These are phyloP conservation scores for Stegastes partitus DNA, from an alignment of 2,113 vertebrate species.

Conservation along the genomic window DNA sequence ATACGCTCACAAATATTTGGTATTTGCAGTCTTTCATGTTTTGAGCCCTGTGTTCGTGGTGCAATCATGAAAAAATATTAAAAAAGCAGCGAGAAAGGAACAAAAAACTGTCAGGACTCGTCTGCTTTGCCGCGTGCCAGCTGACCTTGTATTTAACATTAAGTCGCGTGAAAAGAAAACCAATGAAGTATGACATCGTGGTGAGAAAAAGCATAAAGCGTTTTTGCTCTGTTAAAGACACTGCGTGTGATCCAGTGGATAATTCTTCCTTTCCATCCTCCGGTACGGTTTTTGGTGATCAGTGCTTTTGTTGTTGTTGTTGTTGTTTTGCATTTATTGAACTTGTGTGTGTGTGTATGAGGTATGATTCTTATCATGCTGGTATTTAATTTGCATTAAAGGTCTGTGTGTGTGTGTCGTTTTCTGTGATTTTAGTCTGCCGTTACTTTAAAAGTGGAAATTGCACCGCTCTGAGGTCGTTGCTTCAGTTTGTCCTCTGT, in stretches of 20 bases:
- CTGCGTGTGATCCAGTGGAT: slow-evolving; percentile 34
- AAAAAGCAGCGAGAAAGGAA: not conserved
- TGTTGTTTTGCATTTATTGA: slow-evolving; percentile 35
- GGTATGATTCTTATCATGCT: slow-evolving; percentile 58
- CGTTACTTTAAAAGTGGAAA: not conserved
- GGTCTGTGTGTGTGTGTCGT: not conserved
- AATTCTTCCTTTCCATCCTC: slow-evolving; percentile 14
- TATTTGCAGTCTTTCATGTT: slow-evolving; percentile 44
- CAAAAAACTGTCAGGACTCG: not conserved
- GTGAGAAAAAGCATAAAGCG: slow-evolving; percentile 3
- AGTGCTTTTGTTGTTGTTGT: too few species aligned
- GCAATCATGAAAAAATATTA: not conserved
- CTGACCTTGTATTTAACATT: slow-evolving; percentile 4
- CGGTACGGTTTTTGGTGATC: slow-evolving; percentile 25
- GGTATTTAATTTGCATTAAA: slow-evolving; percentile 53
- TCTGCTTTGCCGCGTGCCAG: not conserved
- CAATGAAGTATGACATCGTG: not conserved
- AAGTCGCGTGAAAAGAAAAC: slow-evolving; percentile 5
- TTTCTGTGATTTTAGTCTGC: not conserved
- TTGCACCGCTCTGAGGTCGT: not conserved
- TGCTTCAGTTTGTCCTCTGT: slow-evolving; percentile 1
- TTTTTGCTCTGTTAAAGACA: slow-evolving; percentile 2
- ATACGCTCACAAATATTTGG: slow-evolving; percentile 56
- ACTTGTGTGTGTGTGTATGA: slow-evolving; percentile 34
- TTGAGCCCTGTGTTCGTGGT: slow-evolving; percentile 21